phyloP scores from a whole-genome alignment of 2,888 invertebrate species.

The Agrypnus murinus region DNA sequence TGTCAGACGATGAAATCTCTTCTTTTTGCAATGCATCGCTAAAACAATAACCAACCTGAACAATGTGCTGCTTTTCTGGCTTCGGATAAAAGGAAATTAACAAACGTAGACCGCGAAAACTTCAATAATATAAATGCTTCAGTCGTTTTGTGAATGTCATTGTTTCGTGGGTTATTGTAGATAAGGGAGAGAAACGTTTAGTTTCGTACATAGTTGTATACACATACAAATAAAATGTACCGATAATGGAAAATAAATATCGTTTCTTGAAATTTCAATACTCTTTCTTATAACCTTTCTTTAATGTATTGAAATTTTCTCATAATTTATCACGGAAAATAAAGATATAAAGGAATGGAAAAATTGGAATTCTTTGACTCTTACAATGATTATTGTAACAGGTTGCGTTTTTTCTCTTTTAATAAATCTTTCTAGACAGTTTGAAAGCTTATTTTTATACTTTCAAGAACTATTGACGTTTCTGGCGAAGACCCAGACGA shows the following conservation, averaged over 20 bases:
- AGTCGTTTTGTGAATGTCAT: constrained; percentile 32
- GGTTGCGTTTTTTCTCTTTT: too few relatives aligned
- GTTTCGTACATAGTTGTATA: constrained; percentile 18
- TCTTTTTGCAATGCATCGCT: constrained; percentile 14
- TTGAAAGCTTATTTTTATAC: too few relatives aligned
- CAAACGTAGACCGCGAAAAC: constrained; percentile 45
- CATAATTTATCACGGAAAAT: too few relatives aligned
- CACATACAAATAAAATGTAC: constrained; percentile 19
- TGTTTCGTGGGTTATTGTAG: constrained; percentile 39
- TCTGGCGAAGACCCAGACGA: too few relatives aligned
- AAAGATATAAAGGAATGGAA: too few relatives aligned
- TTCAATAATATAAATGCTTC: constrained; percentile 47
- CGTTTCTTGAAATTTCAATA: neutral
- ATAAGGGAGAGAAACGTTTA: constrained; percentile 31
- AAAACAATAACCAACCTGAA: constrained; percentile 44
- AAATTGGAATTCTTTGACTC: too few relatives aligned
- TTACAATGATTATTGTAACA: too few relatives aligned
- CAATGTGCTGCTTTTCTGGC: constrained; percentile 36
- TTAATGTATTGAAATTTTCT: too few relatives aligned
- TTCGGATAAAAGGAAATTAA: constrained; percentile 49
- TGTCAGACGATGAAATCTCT: constrained; percentile 24
- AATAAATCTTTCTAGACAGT: too few relatives aligned
- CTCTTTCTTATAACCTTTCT: too few relatives aligned
- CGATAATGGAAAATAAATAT: constrained; percentile 11
- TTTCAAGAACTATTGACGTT: too few relatives aligned